Percentiles rank a stretch among this genome's conserved stretches.
These are phyloP conservation scores for Lasaia peninsularis DNA, from an alignment of 1,140 invertebrate genomes.

Conservation along the genomic window DNA sequence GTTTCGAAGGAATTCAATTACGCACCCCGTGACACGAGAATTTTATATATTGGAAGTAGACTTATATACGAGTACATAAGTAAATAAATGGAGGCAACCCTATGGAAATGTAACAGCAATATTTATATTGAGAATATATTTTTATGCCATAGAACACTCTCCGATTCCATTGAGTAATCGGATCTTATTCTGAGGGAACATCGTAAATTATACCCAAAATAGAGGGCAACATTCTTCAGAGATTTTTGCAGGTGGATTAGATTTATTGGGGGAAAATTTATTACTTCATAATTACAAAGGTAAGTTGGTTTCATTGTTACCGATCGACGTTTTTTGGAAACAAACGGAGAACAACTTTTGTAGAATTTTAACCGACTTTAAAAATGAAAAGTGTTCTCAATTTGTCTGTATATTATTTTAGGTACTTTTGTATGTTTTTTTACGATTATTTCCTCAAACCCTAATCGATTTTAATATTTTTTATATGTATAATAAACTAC, in stretches of 20 bases:
- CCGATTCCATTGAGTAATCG: constrained; percentile 53
- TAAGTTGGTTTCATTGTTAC: too few species aligned
- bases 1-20: too few species aligned
- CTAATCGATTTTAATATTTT: too few species aligned
- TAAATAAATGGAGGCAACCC: neutral
- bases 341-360: too few species aligned
- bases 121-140: constrained; percentile 39
- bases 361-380: too few species aligned
- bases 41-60: too few species aligned
- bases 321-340: neutral
- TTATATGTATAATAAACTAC: too few species aligned
- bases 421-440: too few species aligned
- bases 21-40: too few species aligned
- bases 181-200: constrained; percentile 37
- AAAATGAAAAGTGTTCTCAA: too few species aligned
- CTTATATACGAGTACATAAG: neutral
- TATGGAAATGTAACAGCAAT: constrained; percentile 28
- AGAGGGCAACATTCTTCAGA: constrained; percentile 15
- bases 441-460: too few species aligned
- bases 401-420: too few species aligned
- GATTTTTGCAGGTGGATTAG: neutral
- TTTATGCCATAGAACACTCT: constrained; percentile 50
- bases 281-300: neutral
- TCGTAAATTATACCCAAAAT: constrained; percentile 51
- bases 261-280: neutral